A percentile compares a stretch with the other conserved stretches of the same genome.
Conservation (phyloP, 2,888 invertebrate genomes). For the Isotomurus palustris region DNA sequence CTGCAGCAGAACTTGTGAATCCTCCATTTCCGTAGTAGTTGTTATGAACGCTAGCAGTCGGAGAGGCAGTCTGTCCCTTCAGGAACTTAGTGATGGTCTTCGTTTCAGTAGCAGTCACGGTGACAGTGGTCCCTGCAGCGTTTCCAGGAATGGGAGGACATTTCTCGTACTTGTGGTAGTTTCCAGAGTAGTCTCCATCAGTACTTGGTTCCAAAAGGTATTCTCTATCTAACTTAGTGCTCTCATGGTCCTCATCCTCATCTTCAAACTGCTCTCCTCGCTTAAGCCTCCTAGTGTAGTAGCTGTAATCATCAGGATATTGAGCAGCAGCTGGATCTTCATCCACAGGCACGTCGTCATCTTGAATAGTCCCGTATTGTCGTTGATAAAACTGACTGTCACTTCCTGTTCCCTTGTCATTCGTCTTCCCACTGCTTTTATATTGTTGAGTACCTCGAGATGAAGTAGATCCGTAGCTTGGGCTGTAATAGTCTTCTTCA, state of each 20-base stretch:
- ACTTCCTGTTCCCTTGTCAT: conserved; percentile 5
- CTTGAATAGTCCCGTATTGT: conserved; percentile 11
- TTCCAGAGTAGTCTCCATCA: conserved; percentile 35
- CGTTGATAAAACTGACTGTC: not conserved
- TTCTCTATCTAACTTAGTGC: conserved; percentile 10
- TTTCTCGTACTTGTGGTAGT: conserved; percentile 27
- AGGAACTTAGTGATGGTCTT: conserved; percentile 34
- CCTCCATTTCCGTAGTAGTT: not conserved
- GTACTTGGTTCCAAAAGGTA: conserved; percentile 32
- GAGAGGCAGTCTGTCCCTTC: conserved; percentile 23
- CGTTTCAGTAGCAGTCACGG: conserved; percentile 23
- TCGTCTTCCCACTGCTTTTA: conserved; percentile 3
- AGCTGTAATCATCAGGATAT: conserved; percentile 37
- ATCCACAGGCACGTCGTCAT: conserved; percentile 23
- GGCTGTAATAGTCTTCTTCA: not conserved
- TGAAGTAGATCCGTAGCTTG: not conserved
- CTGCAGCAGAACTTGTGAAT: too few relatives aligned
- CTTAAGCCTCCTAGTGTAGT: conserved; percentile 32
- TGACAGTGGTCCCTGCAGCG: conserved; percentile 16
- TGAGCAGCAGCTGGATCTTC: conserved; percentile 30
- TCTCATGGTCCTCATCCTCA: conserved; percentile 4
- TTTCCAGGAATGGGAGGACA: conserved; percentile 35
- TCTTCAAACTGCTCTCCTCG: conserved; percentile 34
- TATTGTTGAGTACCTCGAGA: not conserved
- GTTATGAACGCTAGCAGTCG: not conserved